Evolutionary conservation across 2,888 invertebrate genomes (phyloP).

Genomic region (Magallana nippona): DNA sequence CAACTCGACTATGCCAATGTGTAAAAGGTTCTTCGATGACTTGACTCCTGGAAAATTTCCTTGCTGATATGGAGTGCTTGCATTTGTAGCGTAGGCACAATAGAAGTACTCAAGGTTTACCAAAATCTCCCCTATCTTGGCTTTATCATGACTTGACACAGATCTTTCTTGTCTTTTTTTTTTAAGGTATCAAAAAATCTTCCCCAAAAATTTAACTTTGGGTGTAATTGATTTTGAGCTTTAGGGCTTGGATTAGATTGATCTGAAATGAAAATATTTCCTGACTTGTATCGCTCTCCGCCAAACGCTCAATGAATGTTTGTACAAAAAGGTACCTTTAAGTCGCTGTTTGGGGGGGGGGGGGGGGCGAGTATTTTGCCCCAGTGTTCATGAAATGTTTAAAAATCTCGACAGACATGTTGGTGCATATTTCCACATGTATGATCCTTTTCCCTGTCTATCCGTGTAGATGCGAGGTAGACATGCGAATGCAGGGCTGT

Average conservation of each 20-base stretch:
- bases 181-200: not conserved
- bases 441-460: not conserved
- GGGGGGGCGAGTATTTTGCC: not conserved
- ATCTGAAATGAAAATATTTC: constrained; percentile 32
- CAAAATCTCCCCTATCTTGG: not conserved
- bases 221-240: constrained; percentile 21
- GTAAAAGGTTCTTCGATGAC: not conserved
- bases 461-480: not conserved
- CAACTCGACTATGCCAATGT: constrained; percentile 29
- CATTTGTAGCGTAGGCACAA: constrained; percentile 12
- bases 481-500: not conserved
- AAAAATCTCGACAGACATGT: not conserved
- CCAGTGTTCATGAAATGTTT: not conserved
- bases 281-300: not conserved
- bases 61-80: constrained; percentile 6
- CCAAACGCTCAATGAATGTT: not conserved
- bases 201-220: constrained; percentile 3
- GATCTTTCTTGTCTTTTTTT: not conserved
- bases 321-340: constrained; percentile 12
- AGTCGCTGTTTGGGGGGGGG: not conserved
- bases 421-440: not conserved
- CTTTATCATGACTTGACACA: not conserved
- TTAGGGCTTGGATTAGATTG: not conserved
- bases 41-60: constrained; percentile 25
- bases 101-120: constrained; percentile 2